Conservation (phyloP, 37 sponge, comb jelly and placozoan genomes). For the Ianthella basta region DNA sequence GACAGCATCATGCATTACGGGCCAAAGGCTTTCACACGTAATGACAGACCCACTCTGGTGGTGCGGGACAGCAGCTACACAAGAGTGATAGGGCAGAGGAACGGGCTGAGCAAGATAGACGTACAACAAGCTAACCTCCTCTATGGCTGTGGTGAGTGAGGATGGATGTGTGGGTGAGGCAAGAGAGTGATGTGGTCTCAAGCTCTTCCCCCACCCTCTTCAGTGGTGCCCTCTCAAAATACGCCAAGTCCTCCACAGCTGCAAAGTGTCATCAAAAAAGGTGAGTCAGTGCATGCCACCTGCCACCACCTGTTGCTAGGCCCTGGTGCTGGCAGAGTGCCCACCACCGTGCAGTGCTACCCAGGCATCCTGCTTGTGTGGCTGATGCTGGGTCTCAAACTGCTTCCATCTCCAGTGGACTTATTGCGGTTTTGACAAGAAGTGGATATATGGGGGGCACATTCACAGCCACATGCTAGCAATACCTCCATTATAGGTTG, state of each 20-base stretch:
- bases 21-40: conserved; percentile 23
- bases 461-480: no score
- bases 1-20: conserved; percentile 61
- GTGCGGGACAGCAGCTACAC: conserved; percentile 2
- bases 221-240: no score
- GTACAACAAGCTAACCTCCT: conserved; percentile 25
- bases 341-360: background rate
- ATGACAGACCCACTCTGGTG: conserved; percentile 34
- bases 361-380: no score
- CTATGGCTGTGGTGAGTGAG: conserved; percentile 26
- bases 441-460: no score
- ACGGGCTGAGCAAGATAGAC: conserved; percentile 33
- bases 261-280: background rate
- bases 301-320: conserved; percentile 28
- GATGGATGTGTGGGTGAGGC: conserved; percentile 21
- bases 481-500: no score
- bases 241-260: background rate
- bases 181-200: background rate
- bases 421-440: no score
- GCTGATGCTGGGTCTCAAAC: no score
- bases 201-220: background rate
- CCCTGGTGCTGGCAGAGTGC: background rate
- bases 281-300: conserved; percentile 13
- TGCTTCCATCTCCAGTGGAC: no score
- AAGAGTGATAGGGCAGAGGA: conserved; percentile 49